Percentiles rank a stretch among this genome's conserved stretches.
Evolutionary conservation across 1,140 invertebrate genomes (phyloP).

Genomic region (Popillia japonica): DNA sequence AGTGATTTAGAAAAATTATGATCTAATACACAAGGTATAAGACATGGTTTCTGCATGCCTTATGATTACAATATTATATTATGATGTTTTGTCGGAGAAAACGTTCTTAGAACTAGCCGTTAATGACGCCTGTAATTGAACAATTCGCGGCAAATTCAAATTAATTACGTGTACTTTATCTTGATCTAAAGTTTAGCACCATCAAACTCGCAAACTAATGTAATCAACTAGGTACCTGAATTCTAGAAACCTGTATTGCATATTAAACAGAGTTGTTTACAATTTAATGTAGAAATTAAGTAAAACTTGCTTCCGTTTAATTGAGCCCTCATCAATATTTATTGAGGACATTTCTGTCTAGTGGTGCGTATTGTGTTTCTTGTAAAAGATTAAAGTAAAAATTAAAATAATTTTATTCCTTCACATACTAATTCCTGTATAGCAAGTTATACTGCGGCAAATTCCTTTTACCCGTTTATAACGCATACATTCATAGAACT

Average conservation of each 20-base stretch:
- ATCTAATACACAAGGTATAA: too few species aligned
- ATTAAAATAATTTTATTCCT: too few species aligned
- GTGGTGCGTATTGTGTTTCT: too few species aligned
- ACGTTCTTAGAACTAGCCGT: background rate
- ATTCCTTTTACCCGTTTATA: too few species aligned
- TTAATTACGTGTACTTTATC: conserved; percentile 22
- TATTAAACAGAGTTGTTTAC: conserved; percentile 9
- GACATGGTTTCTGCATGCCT: too few species aligned
- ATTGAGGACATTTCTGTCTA: background rate
- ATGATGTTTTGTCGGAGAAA: too few species aligned
- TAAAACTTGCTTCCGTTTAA: background rate
- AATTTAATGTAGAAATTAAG: conserved; percentile 6
- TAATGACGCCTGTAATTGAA: conserved; percentile 10
- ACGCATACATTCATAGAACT: too few species aligned
- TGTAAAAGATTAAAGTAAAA: too few species aligned
- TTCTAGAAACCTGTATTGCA: conserved; percentile 5
- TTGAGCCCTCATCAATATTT: background rate
- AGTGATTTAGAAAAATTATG: too few species aligned
- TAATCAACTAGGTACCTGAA: conserved; percentile 24
- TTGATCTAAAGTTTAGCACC: conserved; percentile 2
- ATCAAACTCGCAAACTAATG: conserved; percentile 13
- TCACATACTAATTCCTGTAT: too few species aligned
- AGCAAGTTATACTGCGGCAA: too few species aligned
- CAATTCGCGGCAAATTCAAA: background rate
- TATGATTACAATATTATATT: too few species aligned